Percentiles rank a stretch among this genome's conserved stretches.
Conservation (phyloP, 2,113 vertebrate species). For the Zapornia atra region DNA sequence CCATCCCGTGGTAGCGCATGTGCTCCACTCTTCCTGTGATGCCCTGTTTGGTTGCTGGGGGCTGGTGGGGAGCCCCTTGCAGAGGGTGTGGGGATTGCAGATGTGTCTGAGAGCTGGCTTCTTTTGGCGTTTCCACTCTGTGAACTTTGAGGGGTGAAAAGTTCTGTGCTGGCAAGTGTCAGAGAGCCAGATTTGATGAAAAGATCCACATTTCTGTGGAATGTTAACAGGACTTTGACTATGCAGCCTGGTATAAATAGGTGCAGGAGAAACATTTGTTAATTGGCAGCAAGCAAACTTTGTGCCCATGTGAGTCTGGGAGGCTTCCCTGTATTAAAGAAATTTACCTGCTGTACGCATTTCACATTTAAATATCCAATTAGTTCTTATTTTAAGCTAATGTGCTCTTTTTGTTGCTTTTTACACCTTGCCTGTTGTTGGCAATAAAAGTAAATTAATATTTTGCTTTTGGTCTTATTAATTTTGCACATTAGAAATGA, state of each 20-base stretch:
- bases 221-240: neutral
- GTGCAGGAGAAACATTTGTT: neutral
- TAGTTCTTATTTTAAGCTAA: neutral
- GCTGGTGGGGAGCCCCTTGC: rapidly evolving
- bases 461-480: slow-evolving; percentile 1
- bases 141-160: neutral
- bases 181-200: neutral
- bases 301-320: neutral
- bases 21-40: neutral
- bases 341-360: neutral
- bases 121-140: neutral
- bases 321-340: neutral
- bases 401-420: neutral
- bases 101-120: neutral
- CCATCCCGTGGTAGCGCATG: rapidly evolving
- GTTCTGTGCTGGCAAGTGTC: neutral
- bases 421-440: neutral
- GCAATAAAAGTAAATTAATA: neutral
- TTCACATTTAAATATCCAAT: neutral
- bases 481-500: neutral
- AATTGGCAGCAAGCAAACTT: neutral
- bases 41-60: rapidly evolving
- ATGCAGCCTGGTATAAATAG: neutral
- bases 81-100: neutral
- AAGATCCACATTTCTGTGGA: neutral